phyloP scores from a whole-genome alignment of 2,888 invertebrate species.

The Oxystoma pomonae region DNA sequence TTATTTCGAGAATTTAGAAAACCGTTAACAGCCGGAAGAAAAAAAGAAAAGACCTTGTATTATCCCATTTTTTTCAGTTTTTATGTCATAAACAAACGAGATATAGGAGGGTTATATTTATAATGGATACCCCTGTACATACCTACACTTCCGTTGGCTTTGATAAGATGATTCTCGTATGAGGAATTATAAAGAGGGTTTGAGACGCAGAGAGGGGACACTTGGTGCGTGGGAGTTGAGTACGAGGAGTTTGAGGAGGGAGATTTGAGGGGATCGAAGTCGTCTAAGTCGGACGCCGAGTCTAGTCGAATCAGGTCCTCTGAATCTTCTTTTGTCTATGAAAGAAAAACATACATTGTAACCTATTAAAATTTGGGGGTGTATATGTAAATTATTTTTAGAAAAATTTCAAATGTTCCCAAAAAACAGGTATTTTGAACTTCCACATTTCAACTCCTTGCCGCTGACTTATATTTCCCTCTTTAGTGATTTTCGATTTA shows the following conservation, averaged over 20 bases:
- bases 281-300: slow-evolving; percentile 61
- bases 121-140: too few relatives aligned
- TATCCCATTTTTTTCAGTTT: too few relatives aligned
- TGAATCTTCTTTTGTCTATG: slow-evolving; percentile 42
- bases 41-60: too few relatives aligned
- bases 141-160: slow-evolving; percentile 46
- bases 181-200: slow-evolving; percentile 48
- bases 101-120: too few relatives aligned
- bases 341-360: too few relatives aligned
- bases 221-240: slow-evolving; percentile 32
- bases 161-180: slow-evolving; percentile 42
- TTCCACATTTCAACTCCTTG: too few relatives aligned
- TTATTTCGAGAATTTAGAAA: too few relatives aligned
- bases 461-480: too few relatives aligned
- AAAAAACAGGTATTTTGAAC: background rate
- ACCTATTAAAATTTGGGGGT: too few relatives aligned
- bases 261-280: slow-evolving; percentile 63
- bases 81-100: too few relatives aligned
- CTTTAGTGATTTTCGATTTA: too few relatives aligned
- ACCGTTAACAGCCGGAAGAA: too few relatives aligned
- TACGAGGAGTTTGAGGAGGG: slow-evolving; percentile 37
- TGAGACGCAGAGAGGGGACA: slow-evolving; percentile 50
- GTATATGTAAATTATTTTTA: background rate
- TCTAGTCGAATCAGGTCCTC: slow-evolving; percentile 65
- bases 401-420: background rate